Base-by-base conservation (phyloP, 2,888 invertebrate species). In the Drosophila pegasa region DNA sequence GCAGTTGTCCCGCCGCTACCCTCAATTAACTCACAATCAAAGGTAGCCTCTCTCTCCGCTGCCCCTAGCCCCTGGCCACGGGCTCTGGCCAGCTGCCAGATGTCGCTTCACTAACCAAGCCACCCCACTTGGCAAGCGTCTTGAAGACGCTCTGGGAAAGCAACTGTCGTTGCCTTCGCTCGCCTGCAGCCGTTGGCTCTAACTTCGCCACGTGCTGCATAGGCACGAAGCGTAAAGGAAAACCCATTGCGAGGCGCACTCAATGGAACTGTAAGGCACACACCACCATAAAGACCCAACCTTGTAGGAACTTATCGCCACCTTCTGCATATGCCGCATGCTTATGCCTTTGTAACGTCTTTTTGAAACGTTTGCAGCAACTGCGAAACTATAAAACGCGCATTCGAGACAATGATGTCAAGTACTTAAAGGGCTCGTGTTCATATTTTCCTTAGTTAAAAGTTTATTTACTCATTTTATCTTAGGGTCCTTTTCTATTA, bases 61-160 rank as follows among this genome's bases (percentile, higher is more conserved):
- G n/a, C n/a, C n/a, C n/a, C n/a, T n/a, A n/a, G n/a, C 33, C 33
- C 14, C 33, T 33, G 5, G 6, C 48, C 22, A 18, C 12, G 20
- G 41, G n/a, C 50, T 33, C 43, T 25, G 41, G 62, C 80, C 78
- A 80, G 86, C 80, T 86, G 86, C 69, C 80, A 76, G 69, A 66
- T 80, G 72, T 41, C 86, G 82, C 72, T 75, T 75, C 60, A 66
- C 56, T 67, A 56, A 52, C 61, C 76, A 84, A 81, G 75, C 65
- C 86, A 86, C 80, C 80, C 80, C 83, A 60, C 64, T 25, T 25
- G 55, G 48, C 37, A 25, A 64, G 43, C 88, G 88, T 88, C 83
- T 84, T 88, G 12, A 84, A 84, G 83, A 84, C 88, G 83, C 83
- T 84, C 70, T 86, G 83, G 88, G 88, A 84, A 84, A 78, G 64